phyloP scores from a whole-genome alignment of 2,113 vertebrate genomes.

The Cathartes aura region DNA sequence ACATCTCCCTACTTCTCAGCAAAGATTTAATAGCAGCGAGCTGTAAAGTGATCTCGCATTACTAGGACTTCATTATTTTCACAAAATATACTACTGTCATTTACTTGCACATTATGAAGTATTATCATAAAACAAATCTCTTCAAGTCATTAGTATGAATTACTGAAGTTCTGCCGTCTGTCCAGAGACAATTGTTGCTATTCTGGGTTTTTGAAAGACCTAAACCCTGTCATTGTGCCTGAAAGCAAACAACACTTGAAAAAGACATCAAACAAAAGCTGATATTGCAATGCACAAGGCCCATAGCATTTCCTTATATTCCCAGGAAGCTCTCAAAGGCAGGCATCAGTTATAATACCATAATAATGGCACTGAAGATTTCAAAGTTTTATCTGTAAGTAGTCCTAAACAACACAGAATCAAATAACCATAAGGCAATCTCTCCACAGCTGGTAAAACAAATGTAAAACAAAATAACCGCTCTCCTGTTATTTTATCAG shows the following conservation, averaged over 20 bases:
- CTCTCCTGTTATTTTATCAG: not conserved
- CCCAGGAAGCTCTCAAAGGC: not conserved
- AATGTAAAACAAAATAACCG: not conserved
- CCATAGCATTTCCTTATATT: not conserved
- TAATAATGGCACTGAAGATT: not conserved
- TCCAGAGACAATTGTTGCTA: not conserved
- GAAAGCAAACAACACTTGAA: slow-evolving; percentile 44
- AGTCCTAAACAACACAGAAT: not conserved
- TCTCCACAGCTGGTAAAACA: not conserved
- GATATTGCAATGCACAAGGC: not conserved
- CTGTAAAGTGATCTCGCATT: slow-evolving; percentile 10
- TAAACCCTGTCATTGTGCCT: not conserved
- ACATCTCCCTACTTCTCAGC: not conserved
- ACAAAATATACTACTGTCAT: slow-evolving; percentile 59
- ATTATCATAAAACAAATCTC: slow-evolving; percentile 47
- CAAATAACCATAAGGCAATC: not conserved
- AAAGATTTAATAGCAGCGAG: slow-evolving; percentile 41
- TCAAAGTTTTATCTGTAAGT: not conserved
- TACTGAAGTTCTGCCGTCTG: not conserved
- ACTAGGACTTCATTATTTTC: slow-evolving; percentile 56
- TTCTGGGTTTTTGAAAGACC: not conserved
- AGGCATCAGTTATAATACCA: not conserved
- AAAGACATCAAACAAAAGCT: slow-evolving; percentile 50
- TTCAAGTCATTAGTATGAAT: slow-evolving; percentile 17
- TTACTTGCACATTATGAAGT: slow-evolving; percentile 31